Evolutionary conservation across 1,140 invertebrate species (phyloP).

Genomic region (Hormaphis cornu): DNA sequence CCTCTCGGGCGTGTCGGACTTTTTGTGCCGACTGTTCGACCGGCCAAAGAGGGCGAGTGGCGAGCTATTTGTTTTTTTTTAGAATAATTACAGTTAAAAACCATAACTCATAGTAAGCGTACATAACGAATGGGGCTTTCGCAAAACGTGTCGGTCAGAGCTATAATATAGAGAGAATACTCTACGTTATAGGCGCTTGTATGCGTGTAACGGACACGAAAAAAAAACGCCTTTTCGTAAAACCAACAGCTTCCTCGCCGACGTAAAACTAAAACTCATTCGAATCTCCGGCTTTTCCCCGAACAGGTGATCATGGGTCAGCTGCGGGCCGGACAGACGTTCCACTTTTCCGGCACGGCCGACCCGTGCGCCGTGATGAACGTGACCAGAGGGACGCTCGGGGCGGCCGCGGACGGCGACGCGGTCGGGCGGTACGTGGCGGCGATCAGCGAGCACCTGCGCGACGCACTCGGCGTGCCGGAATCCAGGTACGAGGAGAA

Average conservation of each 20-base stretch:
- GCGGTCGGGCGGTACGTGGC: neutral
- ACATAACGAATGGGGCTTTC: no score
- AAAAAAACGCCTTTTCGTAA: no score
- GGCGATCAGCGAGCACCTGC: neutral
- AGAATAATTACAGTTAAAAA: no score
- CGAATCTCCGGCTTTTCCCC: no score
- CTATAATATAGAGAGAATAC: no score
- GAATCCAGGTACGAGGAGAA: neutral
- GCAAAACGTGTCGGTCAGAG: no score
- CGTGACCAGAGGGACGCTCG: neutral
- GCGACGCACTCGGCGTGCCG: neutral
- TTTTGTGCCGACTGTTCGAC: neutral
- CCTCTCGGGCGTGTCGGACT: neutral
- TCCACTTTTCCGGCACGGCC: neutral
- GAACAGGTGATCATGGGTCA: constrained; percentile 16
- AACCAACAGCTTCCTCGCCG: no score
- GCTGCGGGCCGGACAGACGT: neutral
- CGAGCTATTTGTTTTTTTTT: no score
- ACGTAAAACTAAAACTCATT: no score
- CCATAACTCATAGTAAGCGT: no score
- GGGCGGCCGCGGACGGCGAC: neutral
- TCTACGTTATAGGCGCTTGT: no score
- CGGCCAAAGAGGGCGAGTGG: neutral
- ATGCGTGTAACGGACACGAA: no score
- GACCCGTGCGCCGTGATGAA: neutral